Conservation (phyloP, 1,140 invertebrate species). For the Liolophura sinensis region DNA sequence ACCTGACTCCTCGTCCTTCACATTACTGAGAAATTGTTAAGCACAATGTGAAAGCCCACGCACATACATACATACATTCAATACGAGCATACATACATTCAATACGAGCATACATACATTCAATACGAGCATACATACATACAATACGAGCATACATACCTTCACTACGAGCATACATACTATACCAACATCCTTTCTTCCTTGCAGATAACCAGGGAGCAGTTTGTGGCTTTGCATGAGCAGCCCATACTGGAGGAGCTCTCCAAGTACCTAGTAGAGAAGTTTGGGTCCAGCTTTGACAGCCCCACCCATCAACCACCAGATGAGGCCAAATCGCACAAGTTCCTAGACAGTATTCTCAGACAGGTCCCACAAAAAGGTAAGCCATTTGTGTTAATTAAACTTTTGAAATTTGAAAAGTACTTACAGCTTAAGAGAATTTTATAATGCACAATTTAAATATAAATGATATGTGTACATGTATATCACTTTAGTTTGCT, state of each 20-base stretch:
- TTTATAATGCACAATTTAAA: neutral
- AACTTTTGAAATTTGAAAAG: neutral
- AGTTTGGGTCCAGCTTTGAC: constrained; percentile 57
- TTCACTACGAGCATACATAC: too few species aligned
- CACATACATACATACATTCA: too few species aligned
- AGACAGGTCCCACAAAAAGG: neutral
- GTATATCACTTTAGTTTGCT: neutral
- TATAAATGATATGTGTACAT: neutral
- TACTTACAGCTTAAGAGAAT: neutral
- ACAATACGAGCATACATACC: too few species aligned
- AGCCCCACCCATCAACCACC: neutral
- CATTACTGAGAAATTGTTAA: too few species aligned
- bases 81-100: too few species aligned
- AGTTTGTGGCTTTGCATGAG: constrained; percentile 93
- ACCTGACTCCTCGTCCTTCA: too few species aligned
- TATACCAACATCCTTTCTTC: constrained; percentile 6
- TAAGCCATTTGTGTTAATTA: neutral
- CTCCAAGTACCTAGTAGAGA: constrained; percentile 73
- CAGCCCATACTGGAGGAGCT: constrained; percentile 90
- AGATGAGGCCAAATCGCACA: neutral
- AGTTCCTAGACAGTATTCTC: neutral
- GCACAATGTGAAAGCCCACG: too few species aligned
- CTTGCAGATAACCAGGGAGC: constrained; percentile 83
- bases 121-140: too few species aligned
- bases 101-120: too few species aligned